phyloP scores from a whole-genome alignment of 2,797 vertebrate genomes.

The Alectoris magna region DNA sequence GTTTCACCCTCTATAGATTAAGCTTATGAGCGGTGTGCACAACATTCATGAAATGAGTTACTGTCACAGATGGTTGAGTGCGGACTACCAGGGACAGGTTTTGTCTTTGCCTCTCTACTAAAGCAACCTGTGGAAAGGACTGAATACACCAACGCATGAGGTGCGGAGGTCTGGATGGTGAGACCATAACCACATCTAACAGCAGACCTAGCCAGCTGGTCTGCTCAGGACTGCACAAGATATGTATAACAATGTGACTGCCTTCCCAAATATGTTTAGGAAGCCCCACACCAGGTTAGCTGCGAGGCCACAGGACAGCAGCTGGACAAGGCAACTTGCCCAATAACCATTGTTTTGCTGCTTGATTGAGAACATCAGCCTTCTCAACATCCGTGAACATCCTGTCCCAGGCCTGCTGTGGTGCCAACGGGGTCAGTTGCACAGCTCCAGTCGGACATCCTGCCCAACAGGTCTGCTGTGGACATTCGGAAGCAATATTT shows the following conservation, averaged over 20 bases:
- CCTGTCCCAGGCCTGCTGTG: constrained; percentile 11
- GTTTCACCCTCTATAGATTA: neutral
- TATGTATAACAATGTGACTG: neutral
- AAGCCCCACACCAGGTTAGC: neutral
- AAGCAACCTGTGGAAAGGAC: neutral
- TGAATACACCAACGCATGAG: neutral
- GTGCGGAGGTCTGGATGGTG: neutral
- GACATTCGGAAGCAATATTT: constrained; percentile 13
- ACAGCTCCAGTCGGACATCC: neutral
- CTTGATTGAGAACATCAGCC: neutral
- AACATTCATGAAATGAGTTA: neutral
- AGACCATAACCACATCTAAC: neutral
- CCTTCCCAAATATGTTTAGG: neutral
- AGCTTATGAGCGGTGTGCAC: neutral
- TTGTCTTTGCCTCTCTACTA: neutral
- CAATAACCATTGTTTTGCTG: constrained; percentile 21
- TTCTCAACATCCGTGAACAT: neutral
- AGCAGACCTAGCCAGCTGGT: neutral
- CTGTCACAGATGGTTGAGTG: neutral
- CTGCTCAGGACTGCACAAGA: neutral
- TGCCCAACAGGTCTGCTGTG: constrained; percentile 23
- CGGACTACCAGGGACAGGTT: neutral
- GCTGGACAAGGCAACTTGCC: neutral
- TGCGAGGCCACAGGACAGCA: neutral
- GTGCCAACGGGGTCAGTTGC: neutral